Percentiles rank a stretch among this genome's conserved stretches.
Conservation (phyloP, 2,888 invertebrate species). For the Tetrapedia diversipes region DNA sequence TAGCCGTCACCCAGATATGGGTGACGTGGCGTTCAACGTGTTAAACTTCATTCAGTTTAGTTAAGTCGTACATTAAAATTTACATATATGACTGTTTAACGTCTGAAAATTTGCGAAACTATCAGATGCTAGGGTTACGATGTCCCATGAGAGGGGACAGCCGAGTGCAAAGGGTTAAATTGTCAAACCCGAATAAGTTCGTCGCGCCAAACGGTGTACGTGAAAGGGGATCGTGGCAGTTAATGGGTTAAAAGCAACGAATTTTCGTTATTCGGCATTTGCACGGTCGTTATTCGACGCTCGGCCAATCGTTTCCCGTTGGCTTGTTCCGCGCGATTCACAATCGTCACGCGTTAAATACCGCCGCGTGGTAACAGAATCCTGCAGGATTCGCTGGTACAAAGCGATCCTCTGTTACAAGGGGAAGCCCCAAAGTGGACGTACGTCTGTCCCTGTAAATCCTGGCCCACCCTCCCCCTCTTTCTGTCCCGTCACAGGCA, state of each 20-base stretch:
- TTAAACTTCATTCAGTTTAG: too few species aligned
- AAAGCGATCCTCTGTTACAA: conserved; percentile 47
- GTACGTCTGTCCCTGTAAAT: conserved; percentile 47
- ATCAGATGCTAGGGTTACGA: too few species aligned
- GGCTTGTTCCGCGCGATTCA: neutral
- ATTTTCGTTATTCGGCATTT: conserved; percentile 14
- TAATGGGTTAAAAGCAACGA: conserved; percentile 19
- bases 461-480: conserved; percentile 14
- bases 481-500: conserved; percentile 32
- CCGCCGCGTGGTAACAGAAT: conserved; percentile 22
- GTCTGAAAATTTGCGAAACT: too few species aligned
- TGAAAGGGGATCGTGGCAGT: too few species aligned
- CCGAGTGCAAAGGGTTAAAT: too few species aligned
- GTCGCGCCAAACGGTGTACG: too few species aligned
- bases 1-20: too few species aligned
- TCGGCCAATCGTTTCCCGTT: neutral
- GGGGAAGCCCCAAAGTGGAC: conserved; percentile 31
- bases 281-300: neutral
- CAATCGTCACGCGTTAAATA: conserved; percentile 12
- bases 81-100: too few species aligned
- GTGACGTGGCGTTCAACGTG: too few species aligned
- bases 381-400: conserved; percentile 35
- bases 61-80: too few species aligned
- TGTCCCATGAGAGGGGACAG: too few species aligned
- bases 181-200: too few species aligned